These are phyloP conservation scores for Luperina nickerlii DNA, from an alignment of 2,888 invertebrate species.

Conservation along the genomic window DNA sequence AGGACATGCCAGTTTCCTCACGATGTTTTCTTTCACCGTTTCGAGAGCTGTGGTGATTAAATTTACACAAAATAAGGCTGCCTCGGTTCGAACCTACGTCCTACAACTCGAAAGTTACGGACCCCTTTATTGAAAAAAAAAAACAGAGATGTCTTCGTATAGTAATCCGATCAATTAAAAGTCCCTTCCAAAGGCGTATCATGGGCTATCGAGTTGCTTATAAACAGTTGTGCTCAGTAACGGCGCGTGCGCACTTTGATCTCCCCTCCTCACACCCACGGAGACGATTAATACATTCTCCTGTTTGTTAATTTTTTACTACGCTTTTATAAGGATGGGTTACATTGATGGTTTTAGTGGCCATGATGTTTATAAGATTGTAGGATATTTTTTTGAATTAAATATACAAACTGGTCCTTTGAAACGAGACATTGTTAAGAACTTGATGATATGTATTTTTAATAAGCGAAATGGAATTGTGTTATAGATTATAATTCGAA, in stretches of 20 bases:
- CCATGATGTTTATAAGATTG: background rate
- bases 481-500: constrained; percentile 13
- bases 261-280: constrained; percentile 65
- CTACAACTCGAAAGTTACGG: too few relatives aligned
- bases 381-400: constrained; percentile 1
- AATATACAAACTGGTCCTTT: constrained; percentile 3
- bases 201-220: constrained; percentile 70
- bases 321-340: constrained; percentile 43
- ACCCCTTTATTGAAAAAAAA: background rate
- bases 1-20: too few relatives aligned
- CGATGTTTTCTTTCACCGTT: too few relatives aligned
- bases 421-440: constrained; percentile 5
- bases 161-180: constrained; percentile 45
- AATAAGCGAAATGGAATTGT: constrained; percentile 7
- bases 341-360: constrained; percentile 49
- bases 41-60: too few relatives aligned
- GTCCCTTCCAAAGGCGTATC: constrained; percentile 36
- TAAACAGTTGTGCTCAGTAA: constrained; percentile 68
- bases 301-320: constrained; percentile 66
- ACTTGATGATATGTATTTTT: background rate
- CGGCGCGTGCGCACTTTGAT: constrained; percentile 73
- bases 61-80: too few relatives aligned
- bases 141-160: background rate
- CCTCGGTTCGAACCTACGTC: too few relatives aligned
- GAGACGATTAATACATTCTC: constrained; percentile 66